Percentiles rank a stretch among this genome's conserved stretches.
These are phyloP conservation scores for Prunella strophiata DNA, from an alignment of 2,797 vertebrate species.

Conservation along the genomic window DNA sequence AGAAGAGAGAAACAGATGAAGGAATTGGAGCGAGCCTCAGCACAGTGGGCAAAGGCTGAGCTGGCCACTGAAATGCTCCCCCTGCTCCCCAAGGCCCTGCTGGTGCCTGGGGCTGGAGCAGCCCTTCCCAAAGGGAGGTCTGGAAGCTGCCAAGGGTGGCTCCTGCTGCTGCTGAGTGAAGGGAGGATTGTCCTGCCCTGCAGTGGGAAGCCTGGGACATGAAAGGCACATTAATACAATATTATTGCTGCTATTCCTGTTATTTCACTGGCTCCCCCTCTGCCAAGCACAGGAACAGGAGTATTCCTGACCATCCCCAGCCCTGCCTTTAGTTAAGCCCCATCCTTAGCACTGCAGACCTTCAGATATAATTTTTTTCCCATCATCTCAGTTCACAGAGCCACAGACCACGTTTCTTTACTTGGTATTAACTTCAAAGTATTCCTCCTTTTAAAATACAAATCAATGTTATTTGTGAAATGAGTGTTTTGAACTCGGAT, in stretches of 20 bases:
- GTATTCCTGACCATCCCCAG: background rate
- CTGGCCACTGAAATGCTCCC: background rate
- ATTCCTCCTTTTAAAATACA: conserved; percentile 51
- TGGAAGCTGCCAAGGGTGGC: conserved; percentile 20
- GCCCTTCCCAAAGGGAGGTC: background rate
- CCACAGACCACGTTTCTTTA: conserved; percentile 48
- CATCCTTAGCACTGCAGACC: background rate
- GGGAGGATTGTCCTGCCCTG: background rate
- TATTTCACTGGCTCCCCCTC: background rate
- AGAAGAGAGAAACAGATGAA: background rate
- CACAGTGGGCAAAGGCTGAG: background rate
- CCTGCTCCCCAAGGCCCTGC: background rate
- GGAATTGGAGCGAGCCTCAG: background rate
- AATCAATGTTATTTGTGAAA: conserved; percentile 61
- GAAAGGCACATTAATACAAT: background rate
- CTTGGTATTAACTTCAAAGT: conserved; percentile 62
- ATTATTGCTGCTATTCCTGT: background rate
- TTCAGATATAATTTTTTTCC: conserved; percentile 49
- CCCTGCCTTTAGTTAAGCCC: background rate
- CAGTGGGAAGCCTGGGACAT: background rate
- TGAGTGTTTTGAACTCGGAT: conserved; percentile 61
- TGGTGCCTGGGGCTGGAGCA: background rate
- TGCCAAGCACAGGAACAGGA: background rate
- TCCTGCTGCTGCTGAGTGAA: background rate
- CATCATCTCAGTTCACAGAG: conserved; percentile 40